phyloP scores from a whole-genome alignment of 37 sponge, comb jelly and placozoan species.

The Spongilla lacustris region DNA sequence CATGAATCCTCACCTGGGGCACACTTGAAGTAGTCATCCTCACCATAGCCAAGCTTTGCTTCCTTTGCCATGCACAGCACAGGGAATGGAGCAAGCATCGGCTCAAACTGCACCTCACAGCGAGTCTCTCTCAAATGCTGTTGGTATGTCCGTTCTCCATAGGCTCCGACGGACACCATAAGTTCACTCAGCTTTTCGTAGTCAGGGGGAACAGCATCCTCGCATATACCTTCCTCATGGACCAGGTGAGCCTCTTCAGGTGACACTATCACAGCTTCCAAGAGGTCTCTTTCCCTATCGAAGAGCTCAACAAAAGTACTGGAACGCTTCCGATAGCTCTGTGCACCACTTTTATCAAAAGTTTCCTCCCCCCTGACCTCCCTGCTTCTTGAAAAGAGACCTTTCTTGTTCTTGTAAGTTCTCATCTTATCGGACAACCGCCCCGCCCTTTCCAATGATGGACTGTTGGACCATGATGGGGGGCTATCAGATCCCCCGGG shows the following conservation, averaged over 20 bases:
- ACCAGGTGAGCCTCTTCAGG: background rate
- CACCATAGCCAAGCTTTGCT: background rate
- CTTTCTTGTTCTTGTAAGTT: background rate
- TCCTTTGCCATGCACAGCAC: background rate
- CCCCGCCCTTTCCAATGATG: background rate
- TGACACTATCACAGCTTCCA: background rate
- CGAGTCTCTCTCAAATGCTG: background rate
- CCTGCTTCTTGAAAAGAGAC: background rate
- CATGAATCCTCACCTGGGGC: background rate
- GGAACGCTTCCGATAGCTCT: background rate
- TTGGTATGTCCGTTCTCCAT: background rate
- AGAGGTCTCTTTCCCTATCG: background rate
- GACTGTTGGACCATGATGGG: background rate
- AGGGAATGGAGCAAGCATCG: background rate
- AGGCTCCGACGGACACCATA: background rate
- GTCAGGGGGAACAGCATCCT: background rate
- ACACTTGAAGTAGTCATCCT: background rate
- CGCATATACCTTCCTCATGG: background rate
- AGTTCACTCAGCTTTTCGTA: background rate
- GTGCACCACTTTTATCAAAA: background rate
- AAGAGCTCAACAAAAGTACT: background rate
- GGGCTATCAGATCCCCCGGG: background rate
- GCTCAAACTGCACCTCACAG: background rate
- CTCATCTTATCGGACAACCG: background rate
- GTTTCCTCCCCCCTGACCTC: background rate